phyloP scores from a whole-genome alignment of 1,140 invertebrate species.

The Hermetia illucens region DNA sequence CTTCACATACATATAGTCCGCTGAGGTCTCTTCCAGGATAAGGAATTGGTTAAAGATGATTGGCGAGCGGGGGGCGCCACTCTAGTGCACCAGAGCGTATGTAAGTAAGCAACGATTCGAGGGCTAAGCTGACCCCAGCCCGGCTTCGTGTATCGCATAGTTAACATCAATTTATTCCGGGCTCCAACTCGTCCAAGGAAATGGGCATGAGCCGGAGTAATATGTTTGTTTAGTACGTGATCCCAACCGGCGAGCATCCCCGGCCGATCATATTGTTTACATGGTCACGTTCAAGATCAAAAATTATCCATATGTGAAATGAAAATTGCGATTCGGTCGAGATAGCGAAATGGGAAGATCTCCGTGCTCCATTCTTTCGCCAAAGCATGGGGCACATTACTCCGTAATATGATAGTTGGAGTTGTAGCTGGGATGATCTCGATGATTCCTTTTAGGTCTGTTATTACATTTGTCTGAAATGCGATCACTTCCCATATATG shows the following conservation, averaged over 20 bases:
- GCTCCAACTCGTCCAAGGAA: too few relatives aligned
- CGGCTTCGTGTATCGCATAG: background rate
- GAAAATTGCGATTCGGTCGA: background rate
- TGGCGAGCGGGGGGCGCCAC: too few relatives aligned
- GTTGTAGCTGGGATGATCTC: too few relatives aligned
- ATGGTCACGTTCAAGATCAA: slow-evolving; percentile 1
- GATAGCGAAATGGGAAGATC: too few relatives aligned
- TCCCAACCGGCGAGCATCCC: background rate
- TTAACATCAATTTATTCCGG: background rate
- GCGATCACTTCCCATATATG: slow-evolving; percentile 1
- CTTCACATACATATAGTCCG: too few relatives aligned
- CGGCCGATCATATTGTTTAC: slow-evolving; percentile 1
- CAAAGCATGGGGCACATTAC: too few relatives aligned
- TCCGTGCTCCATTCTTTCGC: too few relatives aligned
- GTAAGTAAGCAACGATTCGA: too few relatives aligned
- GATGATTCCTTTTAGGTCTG: background rate
- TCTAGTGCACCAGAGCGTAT: too few relatives aligned
- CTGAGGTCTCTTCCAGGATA: too few relatives aligned
- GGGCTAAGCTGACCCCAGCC: background rate
- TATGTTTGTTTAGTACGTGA: slow-evolving; percentile 1
- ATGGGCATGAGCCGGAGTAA: background rate
- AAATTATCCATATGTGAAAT: slow-evolving; percentile 1
- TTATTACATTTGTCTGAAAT: background rate
- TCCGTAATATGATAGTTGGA: too few relatives aligned
- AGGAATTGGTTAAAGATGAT: too few relatives aligned